Evolutionary conservation across 2,113 vertebrate genomes (phyloP).

Genomic region (Sporophila hypoxantha): DNA sequence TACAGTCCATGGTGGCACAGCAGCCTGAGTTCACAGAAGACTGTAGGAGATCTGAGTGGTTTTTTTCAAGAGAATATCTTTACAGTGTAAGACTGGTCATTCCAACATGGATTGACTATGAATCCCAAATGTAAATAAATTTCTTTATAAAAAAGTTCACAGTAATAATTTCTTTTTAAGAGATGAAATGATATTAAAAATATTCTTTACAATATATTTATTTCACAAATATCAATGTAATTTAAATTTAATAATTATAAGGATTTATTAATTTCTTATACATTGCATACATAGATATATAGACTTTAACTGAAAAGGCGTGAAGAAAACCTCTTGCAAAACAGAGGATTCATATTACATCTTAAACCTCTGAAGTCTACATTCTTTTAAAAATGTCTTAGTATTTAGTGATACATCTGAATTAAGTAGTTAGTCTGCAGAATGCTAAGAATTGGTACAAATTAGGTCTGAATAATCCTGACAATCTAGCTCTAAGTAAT

Average conservation of each 20-base stretch:
- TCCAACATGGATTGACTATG: not conserved
- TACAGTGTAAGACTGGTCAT: not conserved
- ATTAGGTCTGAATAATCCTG: not conserved
- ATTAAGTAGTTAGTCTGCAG: not conserved
- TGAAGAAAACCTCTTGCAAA: not conserved
- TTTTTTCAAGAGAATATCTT: not conserved
- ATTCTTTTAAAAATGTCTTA: not conserved
- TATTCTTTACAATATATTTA: not conserved
- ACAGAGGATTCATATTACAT: not conserved
- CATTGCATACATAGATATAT: not conserved
- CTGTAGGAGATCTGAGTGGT: not conserved
- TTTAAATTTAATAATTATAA: not conserved
- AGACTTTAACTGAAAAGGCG: not conserved
- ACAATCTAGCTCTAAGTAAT: not conserved
- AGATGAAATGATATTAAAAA: not conserved
- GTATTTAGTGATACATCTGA: not conserved
- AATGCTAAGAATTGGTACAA: not conserved
- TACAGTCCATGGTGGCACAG: not conserved
- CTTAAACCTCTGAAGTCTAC: not conserved
- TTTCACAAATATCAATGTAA: not conserved
- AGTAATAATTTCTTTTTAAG: not conserved
- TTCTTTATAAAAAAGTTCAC: not conserved
- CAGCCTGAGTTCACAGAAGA: not conserved
- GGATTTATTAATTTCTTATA: not conserved
- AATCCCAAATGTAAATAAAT: not conserved